Base-by-base conservation (phyloP, 2,113 vertebrate genomes). In the Sinocyclocheilus maitianheensis region DNA sequence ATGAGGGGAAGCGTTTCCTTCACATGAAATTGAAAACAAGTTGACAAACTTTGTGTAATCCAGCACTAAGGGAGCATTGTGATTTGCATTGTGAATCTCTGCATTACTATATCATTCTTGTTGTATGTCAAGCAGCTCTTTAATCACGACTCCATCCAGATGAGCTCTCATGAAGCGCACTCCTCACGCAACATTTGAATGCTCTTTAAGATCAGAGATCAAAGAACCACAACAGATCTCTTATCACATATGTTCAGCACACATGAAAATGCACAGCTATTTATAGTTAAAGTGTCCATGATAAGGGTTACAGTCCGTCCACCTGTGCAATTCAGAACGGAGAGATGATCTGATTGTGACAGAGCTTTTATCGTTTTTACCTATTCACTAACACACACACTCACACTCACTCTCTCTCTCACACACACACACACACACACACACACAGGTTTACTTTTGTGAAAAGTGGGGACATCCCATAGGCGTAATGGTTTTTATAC, bases 271-370 rank as follows among this genome's bases (percentile, higher is more conserved):
- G 53, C 3, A 51, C 11, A 26, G 63, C 62, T 18, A 58, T 85
- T 62, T 55, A 51, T 78, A 85, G 77, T 85, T 34, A 78, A 79
- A 83, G 80, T 63, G 34, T 83, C 26, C 62, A 77, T 55, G 67
- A 65, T 80, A 80, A 86, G 48, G 37, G 12, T n/a, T 3, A 80
- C 34, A 75, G n/a, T 40, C 46, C n/a, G 10, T 24, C 10, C n/a
- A 67, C 14, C 43, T 76, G 58, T 16, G 78, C 78, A 71, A 9
- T 76, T 62, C 67, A 40, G 43, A 46, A 91, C 89, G 88, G 8
- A 91, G 88, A 90, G 30, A 46, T 83, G 89, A 84, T 90, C 91
- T 90, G 93, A 93, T 93, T 91, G 91, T 94, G 92, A 86, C 93
- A 93, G 93, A 34, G 62, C 65, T 34, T 69, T 34, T 13, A 69